phyloP scores from a whole-genome alignment of 2,797 vertebrate genomes.

The Tenualosa ilisha region DNA sequence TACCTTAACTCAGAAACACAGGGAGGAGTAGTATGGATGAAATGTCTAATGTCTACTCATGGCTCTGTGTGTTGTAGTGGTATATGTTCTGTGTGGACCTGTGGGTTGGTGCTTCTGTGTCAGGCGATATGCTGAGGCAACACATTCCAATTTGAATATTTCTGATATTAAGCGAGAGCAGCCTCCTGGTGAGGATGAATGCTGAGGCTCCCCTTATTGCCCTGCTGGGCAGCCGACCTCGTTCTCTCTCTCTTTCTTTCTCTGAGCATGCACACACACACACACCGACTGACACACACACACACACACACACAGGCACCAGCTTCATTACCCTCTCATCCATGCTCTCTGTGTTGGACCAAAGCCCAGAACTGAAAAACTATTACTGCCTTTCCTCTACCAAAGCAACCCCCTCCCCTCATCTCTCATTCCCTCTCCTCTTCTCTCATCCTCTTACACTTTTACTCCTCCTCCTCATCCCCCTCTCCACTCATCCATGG shows the following conservation, averaged over 20 bases:
- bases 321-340: conserved; percentile 59
- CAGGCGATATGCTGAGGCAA: neutral
- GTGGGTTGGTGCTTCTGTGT: neutral
- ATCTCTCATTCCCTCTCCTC: neutral
- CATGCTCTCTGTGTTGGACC: conserved; percentile 60
- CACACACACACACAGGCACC: neutral
- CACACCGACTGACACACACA: neutral
- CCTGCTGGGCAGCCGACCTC: conserved; percentile 13
- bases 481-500: conserved; percentile 47
- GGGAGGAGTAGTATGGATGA: neutral
- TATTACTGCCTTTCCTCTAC: conserved; percentile 54
- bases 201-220: conserved; percentile 30
- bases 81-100: neutral
- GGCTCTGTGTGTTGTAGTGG: neutral
- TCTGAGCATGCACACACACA: neutral
- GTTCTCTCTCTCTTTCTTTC: neutral
- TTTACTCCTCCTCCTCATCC: conserved; percentile 33
- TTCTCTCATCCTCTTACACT: conserved; percentile 1
- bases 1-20: neutral
- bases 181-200: conserved; percentile 18
- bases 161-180: neutral
- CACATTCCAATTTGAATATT: conserved; percentile 20
- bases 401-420: conserved; percentile 16
- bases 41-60: neutral
- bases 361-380: conserved; percentile 62